Base-by-base conservation (phyloP, 2,113 vertebrate genomes). In the Himantopus leucocephalus region DNA sequence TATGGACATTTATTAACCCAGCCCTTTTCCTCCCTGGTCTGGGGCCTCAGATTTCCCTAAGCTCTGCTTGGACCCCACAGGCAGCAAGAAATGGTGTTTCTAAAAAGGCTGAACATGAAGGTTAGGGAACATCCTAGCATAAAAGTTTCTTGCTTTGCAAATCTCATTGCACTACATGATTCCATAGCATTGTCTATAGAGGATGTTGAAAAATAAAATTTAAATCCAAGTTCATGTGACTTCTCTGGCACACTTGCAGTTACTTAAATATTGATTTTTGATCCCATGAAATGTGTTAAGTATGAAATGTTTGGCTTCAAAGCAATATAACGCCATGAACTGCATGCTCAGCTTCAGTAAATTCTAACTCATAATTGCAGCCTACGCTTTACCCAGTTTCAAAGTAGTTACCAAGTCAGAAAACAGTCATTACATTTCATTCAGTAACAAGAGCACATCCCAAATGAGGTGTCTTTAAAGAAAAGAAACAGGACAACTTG, bases 381-480 rank as follows among this genome's bases (percentile, higher is more conserved):
- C 56, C 60, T 84, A 78, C 6, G 5, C 39, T 81, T 93, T 68
- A 89, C 35, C 27, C 60, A 85, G 83, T 95, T 96, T 92, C 92
- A 95, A 97, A 94, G 95, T 89, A 81, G 77, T 80, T 88, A 94
- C 48, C 53, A 60, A 78, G 34, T 48, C 94, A 94, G 92, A 94
- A 91, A 90, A 72, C 58, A 93, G 68, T 92, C 95, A 95, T 96
- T 89, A 89, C 4, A 0, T 92, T 86, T 91, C 68, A 41, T 84
- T 91, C 5, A 4, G 48, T 89, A 85, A 72, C 45, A 93, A 89
- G 52, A 96, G 84, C 45, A 78, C 80, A 94, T 91, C 73, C 86
- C 76, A 96, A 94, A 96, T 94, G 96, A 97, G 88, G 83, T 92
- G 95, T 94, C 80, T 96, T 72, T 87, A 94, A 93, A 85, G 91